Base-by-base conservation (phyloP, 1,140 invertebrate genomes). In the Brachionus rubens region DNA sequence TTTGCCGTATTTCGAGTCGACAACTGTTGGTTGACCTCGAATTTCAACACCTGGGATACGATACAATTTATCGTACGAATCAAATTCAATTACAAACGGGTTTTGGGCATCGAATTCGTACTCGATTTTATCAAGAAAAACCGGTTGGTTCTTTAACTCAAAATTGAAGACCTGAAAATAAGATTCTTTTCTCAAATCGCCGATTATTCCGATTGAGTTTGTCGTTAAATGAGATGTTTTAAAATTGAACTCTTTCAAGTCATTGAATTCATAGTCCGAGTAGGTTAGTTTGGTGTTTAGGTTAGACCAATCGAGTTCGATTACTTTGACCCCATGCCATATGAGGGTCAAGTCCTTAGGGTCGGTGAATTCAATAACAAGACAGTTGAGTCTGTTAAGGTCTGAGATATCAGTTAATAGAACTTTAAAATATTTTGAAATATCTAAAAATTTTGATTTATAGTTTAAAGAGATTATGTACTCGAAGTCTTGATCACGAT, bases 1-100 rank as follows among this genome's bases (percentile, higher is more conserved):
- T 21, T 72, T 72, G 19, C 68, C 68, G n/a, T 50, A 72, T 40
- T 72, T 72, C 5, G 68, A 36, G 24, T 72, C 68, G 36, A 72
- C 46, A 3, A 72, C 4, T 16, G 26, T 72, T 12, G 68, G 68
- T 24, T 48, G 30, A 14, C 68, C 68, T 5, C 12, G 4, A 2
- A 72, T 5, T 36, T 40, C 36, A n/a, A 72, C 24, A 33, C n/a
- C 28, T 7, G 1, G 16, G 1, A 54, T 41, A 12, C 24, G 26
- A 48, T 36, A 19, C 21, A 72, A 26, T 26, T 72, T 72, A 21
- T 72, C 68, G 28, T 24, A 40, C n/a, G 68, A 72, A 30, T 72
- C 50, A 54, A 72, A 72, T 21, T 72, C 68, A 14, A 72, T 7
- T 7, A 50, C 10, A 16, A 21, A 14, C 19, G 68, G 68, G 24